Evolutionary conservation across 2,888 invertebrate species (phyloP), one percentile per base, ranked within the genome.

Genomic region (Frankliniella fusca): DNA sequence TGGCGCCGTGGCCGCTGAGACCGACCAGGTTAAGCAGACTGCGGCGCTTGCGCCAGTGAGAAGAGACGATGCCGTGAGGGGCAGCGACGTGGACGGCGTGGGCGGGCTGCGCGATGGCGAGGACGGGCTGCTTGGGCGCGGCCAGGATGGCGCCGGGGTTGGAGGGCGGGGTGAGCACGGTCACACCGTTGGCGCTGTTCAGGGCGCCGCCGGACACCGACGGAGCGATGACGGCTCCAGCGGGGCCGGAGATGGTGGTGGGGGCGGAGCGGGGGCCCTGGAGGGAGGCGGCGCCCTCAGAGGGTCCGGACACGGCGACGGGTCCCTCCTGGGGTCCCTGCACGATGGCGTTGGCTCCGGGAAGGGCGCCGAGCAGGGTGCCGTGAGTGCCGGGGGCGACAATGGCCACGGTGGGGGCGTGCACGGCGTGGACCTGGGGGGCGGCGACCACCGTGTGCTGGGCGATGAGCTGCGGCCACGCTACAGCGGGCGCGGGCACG

Each of bases 81-180:
- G 15, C 50, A 50, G 50, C 50, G n/a, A 50, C 50, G 15, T 9
- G 50, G 50, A 15, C 50, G 15, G 50, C 9, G 54, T 54, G 54
- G 10, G 10, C 54, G 54, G 54, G 54, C 3, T 12, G 15, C 15
- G 54, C 54, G 54, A 54, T 54, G 54, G 54, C 54, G 54, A 54
- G 61, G 12, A 61, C 61, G 61, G 70, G 70, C 70, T 11, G 12
- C 70, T 61, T 61, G 70, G 70, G 70, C 12, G 70, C 23, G 27
- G 27, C 27, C 23, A 76, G 23, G 70, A 76, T 27, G 70, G 70
- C 70, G 27, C 70, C 70, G 70, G 70, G 70, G 70, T 76, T 76
- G 70, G 23, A 27, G 27, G 70, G 70, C n/a, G 70, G 70, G 70
- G 70, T 76, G 23, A 76, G 70, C 27, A 76, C 70, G 70, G 70